Percentiles rank a stretch among this genome's conserved stretches.
Evolutionary conservation across 1,140 invertebrate species (phyloP).

Genomic region (Bombus sibiricus): DNA sequence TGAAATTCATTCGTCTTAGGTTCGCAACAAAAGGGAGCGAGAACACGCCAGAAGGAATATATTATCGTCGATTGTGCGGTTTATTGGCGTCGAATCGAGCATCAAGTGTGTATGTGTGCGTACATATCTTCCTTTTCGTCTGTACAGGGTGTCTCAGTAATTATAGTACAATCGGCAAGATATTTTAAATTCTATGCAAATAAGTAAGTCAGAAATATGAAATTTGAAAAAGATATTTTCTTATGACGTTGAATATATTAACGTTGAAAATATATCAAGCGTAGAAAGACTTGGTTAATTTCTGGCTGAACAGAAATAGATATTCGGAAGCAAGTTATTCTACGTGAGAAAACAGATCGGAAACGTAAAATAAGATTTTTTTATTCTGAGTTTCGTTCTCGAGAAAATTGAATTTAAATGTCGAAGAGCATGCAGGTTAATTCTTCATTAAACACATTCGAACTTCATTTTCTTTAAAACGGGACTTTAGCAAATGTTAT

Average conservation of each 20-base stretch:
- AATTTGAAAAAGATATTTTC: no score
- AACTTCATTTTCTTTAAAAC: not conserved
- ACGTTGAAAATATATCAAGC: no score
- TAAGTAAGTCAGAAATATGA: not conserved
- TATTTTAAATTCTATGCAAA: no score
- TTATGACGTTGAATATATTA: no score
- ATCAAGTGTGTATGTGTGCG: not conserved
- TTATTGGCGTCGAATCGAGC: conserved; percentile 18
- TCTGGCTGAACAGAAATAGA: no score
- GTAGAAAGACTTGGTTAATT: no score
- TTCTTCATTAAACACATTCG: no score
- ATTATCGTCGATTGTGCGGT: conserved; percentile 32
- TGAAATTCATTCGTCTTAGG: conserved; percentile 22
- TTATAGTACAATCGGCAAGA: not conserved
- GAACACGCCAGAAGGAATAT: conserved; percentile 8
- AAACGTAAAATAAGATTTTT: not conserved
- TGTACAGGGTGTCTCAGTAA: not conserved
- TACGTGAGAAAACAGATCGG: no score
- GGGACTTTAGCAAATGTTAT: not conserved
- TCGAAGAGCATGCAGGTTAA: no score
- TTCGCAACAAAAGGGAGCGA: not conserved
- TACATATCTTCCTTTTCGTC: not conserved
- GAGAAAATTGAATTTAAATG: no score
- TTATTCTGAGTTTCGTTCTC: not conserved
- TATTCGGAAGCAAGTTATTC: no score